Evolutionary conservation across 2,113 vertebrate species (phyloP).

Genomic region (Thalassarche chlororhynchos): DNA sequence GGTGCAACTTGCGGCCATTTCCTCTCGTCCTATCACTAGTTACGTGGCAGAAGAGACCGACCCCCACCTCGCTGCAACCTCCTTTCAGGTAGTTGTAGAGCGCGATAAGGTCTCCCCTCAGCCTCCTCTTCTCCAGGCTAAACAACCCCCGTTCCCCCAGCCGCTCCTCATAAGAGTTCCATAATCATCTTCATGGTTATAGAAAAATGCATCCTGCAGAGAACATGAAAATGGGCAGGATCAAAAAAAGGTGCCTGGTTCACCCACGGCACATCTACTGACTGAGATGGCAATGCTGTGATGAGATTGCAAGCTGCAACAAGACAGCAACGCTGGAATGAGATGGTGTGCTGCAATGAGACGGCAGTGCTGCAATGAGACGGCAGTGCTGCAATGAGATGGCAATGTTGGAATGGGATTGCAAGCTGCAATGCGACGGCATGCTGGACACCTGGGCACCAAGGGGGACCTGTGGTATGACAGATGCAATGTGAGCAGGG

Average conservation of each 20-base stretch:
- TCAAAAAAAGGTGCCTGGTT: background rate
- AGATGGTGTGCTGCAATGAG: background rate
- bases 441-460: background rate
- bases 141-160: background rate
- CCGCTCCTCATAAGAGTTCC: background rate
- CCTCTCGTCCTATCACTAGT: background rate
- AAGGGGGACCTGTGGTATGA: background rate
- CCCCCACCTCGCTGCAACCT: no score
- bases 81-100: no score
- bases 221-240: background rate
- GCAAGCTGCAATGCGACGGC: background rate
- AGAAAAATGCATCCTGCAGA: background rate
- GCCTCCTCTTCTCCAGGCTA: background rate
- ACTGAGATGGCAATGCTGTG: background rate
- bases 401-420: background rate
- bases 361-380: background rate
- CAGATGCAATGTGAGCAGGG: background rate
- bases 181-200: background rate
- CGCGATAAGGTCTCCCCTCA: background rate
- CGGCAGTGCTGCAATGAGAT: background rate
- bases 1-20: background rate
- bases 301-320: no score
- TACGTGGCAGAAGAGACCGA: background rate
- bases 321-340: background rate
- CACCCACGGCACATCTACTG: background rate